These are phyloP conservation scores for Hypsopygia costalis DNA, from an alignment of 2,888 invertebrate species.

Conservation along the genomic window DNA sequence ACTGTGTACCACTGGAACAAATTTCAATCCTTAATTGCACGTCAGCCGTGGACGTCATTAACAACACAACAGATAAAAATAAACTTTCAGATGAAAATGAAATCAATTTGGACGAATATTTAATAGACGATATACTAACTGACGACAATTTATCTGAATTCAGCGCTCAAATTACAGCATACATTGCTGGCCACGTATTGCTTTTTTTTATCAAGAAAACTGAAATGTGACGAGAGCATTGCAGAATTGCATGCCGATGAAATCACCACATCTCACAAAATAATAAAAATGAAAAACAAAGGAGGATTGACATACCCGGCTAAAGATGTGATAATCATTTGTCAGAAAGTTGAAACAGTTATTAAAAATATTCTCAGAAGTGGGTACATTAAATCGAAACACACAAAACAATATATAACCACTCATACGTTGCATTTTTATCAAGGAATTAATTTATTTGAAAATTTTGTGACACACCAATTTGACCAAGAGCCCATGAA, in stretches of 20 bases:
- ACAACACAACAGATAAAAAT: not conserved
- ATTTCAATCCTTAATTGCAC: constrained; percentile 17
- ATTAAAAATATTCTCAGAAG: constrained; percentile 3
- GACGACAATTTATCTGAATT: not conserved
- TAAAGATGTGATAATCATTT: constrained; percentile 5
- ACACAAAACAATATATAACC: not conserved
- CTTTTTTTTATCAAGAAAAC: constrained; percentile 1
- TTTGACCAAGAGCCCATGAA: not conserved
- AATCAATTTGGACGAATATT: not conserved
- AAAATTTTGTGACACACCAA: not conserved
- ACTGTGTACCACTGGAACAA: constrained; percentile 20
- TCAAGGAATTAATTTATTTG: not conserved
- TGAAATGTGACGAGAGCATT: constrained; percentile 2
- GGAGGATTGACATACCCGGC: not conserved
- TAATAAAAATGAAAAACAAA: constrained; percentile 1
- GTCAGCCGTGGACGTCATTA: constrained; percentile 6
- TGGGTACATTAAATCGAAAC: constrained; percentile 5
- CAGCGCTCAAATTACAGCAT: not conserved
- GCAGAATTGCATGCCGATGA: constrained; percentile 1
- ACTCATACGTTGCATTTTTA: not conserved
- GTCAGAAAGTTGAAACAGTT: constrained; percentile 4
- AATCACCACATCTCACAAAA: not conserved
- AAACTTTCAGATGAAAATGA: not conserved
- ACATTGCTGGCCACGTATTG: constrained; percentile 4
- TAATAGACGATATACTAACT: not conserved